Conservation (phyloP, 2,888 invertebrate genomes). For the Aphodius sticticus region DNA sequence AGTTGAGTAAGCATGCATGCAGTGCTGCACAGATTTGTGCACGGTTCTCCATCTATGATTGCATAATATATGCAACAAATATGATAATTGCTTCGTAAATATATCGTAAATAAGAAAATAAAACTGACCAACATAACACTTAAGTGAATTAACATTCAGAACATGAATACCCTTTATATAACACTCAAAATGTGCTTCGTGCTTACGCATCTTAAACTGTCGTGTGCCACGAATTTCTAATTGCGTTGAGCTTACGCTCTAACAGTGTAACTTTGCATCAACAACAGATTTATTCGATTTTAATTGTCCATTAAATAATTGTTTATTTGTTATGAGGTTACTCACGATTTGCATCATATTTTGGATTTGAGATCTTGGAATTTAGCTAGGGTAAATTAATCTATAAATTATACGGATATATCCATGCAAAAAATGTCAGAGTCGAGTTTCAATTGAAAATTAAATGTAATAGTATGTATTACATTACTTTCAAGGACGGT, state of each 20-base stretch:
- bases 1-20: neutral
- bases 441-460: no score
- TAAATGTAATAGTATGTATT: no score
- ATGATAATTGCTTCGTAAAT: neutral
- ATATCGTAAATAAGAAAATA: neutral
- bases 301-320: neutral
- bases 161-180: neutral
- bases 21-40: neutral
- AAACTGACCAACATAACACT: neutral
- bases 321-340: neutral
- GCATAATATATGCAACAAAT: neutral
- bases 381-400: neutral
- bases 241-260: neutral
- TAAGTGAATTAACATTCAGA: neutral
- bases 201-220: neutral
- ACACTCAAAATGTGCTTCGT: neutral
- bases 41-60: neutral
- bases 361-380: neutral
- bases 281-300: neutral
- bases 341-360: neutral
- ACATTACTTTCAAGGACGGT: no score
- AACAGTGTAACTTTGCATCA: neutral
- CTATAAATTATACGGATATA: neutral
- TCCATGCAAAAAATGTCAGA: no score
- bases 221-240: neutral